These are phyloP conservation scores for Diaphora mendica DNA, from an alignment of 2,888 invertebrate species.

Conservation along the genomic window DNA sequence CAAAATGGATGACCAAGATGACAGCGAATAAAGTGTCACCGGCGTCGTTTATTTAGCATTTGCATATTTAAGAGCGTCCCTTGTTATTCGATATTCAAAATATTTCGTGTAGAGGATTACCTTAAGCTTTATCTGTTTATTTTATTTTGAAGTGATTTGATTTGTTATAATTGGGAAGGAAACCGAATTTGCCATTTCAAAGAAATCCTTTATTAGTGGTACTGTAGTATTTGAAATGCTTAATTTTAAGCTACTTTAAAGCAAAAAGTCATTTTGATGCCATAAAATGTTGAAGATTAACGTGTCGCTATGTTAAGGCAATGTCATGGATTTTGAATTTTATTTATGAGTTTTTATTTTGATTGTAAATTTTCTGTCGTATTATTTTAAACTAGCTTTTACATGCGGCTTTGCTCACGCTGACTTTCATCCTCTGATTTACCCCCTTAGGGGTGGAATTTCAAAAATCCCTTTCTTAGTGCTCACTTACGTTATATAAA, in stretches of 20 bases:
- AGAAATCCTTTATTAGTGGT: slow-evolving; percentile 29
- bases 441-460: too few species aligned
- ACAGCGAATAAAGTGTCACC: slow-evolving; percentile 62
- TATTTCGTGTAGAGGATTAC: slow-evolving; percentile 43
- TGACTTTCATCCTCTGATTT: too few species aligned
- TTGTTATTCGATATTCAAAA: slow-evolving; percentile 53
- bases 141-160: slow-evolving; percentile 46
- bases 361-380: neutral
- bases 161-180: slow-evolving; percentile 23
- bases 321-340: neutral
- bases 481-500: too few species aligned
- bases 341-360: neutral
- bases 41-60: slow-evolving; percentile 56
- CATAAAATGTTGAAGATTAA: neutral
- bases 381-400: too few species aligned
- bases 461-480: too few species aligned
- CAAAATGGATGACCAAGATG: slow-evolving; percentile 51
- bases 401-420: too few species aligned
- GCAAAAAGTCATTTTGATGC: neutral
- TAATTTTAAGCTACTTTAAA: slow-evolving; percentile 36
- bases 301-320: neutral
- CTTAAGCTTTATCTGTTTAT: slow-evolving; percentile 35
- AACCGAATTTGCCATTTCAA: slow-evolving; percentile 18
- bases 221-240: slow-evolving; percentile 21
- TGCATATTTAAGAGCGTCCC: slow-evolving; percentile 49